Base-by-base conservation (phyloP, 2,888 invertebrate genomes). In the Trichopria drosophilae region DNA sequence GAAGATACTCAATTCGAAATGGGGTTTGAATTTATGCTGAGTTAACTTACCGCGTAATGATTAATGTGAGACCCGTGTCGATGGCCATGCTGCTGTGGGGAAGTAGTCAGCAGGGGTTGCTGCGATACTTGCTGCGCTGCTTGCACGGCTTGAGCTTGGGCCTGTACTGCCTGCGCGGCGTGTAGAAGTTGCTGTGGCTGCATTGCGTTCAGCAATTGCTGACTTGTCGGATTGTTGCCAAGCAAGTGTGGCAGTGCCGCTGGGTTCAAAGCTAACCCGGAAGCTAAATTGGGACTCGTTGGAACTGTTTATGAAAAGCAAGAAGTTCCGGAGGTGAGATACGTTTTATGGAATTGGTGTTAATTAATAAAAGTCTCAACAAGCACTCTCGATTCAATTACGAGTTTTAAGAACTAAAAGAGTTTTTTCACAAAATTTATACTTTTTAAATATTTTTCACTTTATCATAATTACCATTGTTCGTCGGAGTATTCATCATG, bases 121-220 rank as follows among this genome's bases (percentile, higher is more conserved):
- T 67, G 68, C 20, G 55, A 55, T 18, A 43, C 43, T n/a, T 42
- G 43, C 24, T 46, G 49, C 54, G 59, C 58, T 64, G 70, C 69
- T 50, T 71, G 72, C 18, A 62, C 70, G 12, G 69, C 69, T 37
- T 49, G 53, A 6, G 63, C 67, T 36, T 69, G 66, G 29, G 64
- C 71, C 48, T 74, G 71, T 9, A 68, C 71, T 18, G 72, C 72
- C 50, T 73, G 72, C n/a, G 73, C 72, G 18, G 72, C 71, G 57
- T 74, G 76, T 42, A 73, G 68, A 57, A 76, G 66, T 65, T 87
- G 82, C 70, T 86, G 86, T 19, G 87, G 86, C 65, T 85, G 86
- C 67, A 90, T 77, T 3, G 88, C 87, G 67, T 86, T 87, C 15
- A 90, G 78, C 53, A 90, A 74, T 68, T 89, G 89, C 67, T 88